Conservation (phyloP, 2,888 invertebrate genomes). For the Meloe dianella region DNA sequence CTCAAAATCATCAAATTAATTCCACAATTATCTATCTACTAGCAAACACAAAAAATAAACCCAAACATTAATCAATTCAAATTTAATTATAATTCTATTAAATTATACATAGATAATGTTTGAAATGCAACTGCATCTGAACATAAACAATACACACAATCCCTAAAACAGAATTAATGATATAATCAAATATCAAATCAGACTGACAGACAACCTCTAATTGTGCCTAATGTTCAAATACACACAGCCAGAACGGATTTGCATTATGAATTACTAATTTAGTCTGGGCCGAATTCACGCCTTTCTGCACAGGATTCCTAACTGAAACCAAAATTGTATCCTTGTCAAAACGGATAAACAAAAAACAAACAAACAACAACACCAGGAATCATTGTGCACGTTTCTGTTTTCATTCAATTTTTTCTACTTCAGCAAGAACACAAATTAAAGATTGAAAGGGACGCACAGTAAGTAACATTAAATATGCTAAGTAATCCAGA, state of each 20-base stretch:
- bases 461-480: no score
- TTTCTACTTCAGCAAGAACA: no score
- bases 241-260: conserved; percentile 22
- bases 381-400: background rate
- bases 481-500: no score
- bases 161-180: conserved; percentile 36
- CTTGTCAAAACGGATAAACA: background rate
- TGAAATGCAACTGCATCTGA: conserved; percentile 31
- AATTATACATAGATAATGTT: background rate
- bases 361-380: background rate
- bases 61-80: no score
- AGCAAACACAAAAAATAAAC: background rate
- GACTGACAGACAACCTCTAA: conserved; percentile 34
- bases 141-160: conserved; percentile 30
- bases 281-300: conserved; percentile 2
- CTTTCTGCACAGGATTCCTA: background rate
- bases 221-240: conserved; percentile 29
- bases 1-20: background rate
- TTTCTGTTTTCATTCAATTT: no score
- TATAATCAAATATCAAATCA: conserved; percentile 39
- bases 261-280: conserved; percentile 17
- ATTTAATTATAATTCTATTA: conserved; percentile 15
- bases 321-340: no score
- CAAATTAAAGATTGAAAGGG: no score
- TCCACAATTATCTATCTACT: background rate